Conservation (phyloP, 2,888 invertebrate genomes). For the Kryphioiulus occultus region DNA sequence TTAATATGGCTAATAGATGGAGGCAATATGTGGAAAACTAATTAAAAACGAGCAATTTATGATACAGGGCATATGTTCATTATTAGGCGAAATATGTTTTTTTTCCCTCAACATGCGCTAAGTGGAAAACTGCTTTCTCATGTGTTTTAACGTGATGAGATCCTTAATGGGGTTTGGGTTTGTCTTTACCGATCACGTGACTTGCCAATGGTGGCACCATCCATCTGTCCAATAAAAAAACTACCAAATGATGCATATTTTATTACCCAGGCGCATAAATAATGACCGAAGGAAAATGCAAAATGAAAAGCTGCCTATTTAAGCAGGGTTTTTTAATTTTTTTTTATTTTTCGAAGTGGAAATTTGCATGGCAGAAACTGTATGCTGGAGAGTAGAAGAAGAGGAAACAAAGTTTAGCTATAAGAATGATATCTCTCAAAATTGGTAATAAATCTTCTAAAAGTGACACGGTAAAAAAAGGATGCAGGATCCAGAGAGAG, state of each 20-base stretch:
- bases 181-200: constrained; percentile 20
- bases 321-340: background rate
- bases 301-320: constrained; percentile 16
- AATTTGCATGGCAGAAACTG: background rate
- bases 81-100: constrained; percentile 1
- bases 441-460: constrained; percentile 39
- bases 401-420: background rate
- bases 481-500: background rate
- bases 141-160: constrained; percentile 21
- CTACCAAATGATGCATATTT: constrained; percentile 32
- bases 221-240: constrained; percentile 38
- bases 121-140: constrained; percentile 39
- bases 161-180: constrained; percentile 29
- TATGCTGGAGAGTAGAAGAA: background rate
- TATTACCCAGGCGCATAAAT: constrained; percentile 37
- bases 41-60: constrained; percentile 40
- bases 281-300: constrained; percentile 34
- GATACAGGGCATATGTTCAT: constrained; percentile 39
- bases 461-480: constrained; percentile 2
- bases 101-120: background rate
- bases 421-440: constrained; percentile 39
- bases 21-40: constrained; percentile 40
- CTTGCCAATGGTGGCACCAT: constrained; percentile 9
- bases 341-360: background rate
- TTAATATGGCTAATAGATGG: constrained; percentile 31